Base-by-base conservation (phyloP, 35 echinoderm and acorn worm species). In the Diadema setosum region DNA sequence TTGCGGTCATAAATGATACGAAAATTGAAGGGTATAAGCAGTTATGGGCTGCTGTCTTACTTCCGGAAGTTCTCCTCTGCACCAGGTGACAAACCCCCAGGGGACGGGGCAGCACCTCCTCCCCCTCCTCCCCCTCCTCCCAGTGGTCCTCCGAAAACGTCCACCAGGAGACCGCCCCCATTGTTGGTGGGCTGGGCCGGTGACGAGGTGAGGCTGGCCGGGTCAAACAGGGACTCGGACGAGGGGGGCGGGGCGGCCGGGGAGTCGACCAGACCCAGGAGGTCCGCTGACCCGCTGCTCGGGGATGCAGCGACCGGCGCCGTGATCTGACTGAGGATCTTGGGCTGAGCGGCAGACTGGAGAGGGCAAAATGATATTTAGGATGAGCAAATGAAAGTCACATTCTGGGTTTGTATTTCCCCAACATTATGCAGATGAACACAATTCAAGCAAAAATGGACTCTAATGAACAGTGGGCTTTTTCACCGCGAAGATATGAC, bases 1-100 rank as follows among this genome's bases (percentile, higher is more conserved):
- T n/a, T n/a, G n/a, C n/a, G n/a, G n/a, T n/a, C n/a, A n/a, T n/a
- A n/a, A n/a, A n/a, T n/a, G n/a, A n/a, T n/a, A n/a, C n/a, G n/a
- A n/a, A n/a, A n/a, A n/a, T n/a, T n/a, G n/a, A n/a, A n/a, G n/a
- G n/a, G n/a, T n/a, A n/a, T n/a, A n/a, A n/a, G n/a, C n/a, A n/a
- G n/a, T n/a, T n/a, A n/a, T n/a, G n/a, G n/a, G n/a, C n/a, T n/a
- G 33, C 32, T 45, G 36, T 70, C 94, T 92, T 61, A 97, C 94
- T 97, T 97, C 26, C 64, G 81, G 49, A 83, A 97, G 46, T 90
- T 97, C 27, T 97, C 94, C 80, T 97, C 94, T 5, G 94, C 94
- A 39, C 87, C 94, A 8, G 94, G 86, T 1, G 94, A 80, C 35
- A 97, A 75, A 34, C 81, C 31, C 15, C 52, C 58, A 17, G 55